These are phyloP conservation scores for Nephrotoma guestfalica DNA, from an alignment of 2,888 invertebrate genomes.

Conservation along the genomic window DNA sequence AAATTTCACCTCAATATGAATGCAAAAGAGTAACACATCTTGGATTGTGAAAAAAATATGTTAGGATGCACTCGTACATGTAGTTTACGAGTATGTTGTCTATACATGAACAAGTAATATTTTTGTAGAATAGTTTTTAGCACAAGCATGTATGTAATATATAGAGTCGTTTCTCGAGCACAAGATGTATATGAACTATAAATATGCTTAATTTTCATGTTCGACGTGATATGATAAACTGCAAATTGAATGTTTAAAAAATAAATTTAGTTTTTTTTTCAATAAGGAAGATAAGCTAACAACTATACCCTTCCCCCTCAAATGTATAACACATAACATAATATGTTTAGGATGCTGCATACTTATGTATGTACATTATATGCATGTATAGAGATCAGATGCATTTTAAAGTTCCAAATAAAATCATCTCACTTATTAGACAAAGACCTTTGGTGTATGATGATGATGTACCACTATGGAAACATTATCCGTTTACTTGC, in stretches of 20 bases:
- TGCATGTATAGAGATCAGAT: neutral
- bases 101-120: neutral
- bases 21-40: neutral
- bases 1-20: neutral
- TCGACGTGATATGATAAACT: neutral
- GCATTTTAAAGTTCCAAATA: neutral
- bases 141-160: too few species aligned
- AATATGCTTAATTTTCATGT: neutral
- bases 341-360: neutral
- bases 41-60: too few species aligned
- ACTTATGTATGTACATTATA: neutral
- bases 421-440: neutral
- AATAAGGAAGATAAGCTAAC: neutral
- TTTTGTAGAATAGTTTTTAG: neutral
- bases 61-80: too few species aligned
- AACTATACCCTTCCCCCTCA: neutral
- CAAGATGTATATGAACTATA: neutral
- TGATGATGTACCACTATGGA: too few species aligned
- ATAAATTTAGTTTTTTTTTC: neutral
- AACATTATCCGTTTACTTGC: too few species aligned
- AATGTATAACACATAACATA: neutral
- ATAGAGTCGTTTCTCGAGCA: neutral
- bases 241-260: neutral
- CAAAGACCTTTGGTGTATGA: neutral
- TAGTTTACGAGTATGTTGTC: neutral